A percentile compares a stretch with the other conserved stretches of the same genome.
Conservation (phyloP, 2,797 vertebrate species). For the Hylomyscus alleni region DNA sequence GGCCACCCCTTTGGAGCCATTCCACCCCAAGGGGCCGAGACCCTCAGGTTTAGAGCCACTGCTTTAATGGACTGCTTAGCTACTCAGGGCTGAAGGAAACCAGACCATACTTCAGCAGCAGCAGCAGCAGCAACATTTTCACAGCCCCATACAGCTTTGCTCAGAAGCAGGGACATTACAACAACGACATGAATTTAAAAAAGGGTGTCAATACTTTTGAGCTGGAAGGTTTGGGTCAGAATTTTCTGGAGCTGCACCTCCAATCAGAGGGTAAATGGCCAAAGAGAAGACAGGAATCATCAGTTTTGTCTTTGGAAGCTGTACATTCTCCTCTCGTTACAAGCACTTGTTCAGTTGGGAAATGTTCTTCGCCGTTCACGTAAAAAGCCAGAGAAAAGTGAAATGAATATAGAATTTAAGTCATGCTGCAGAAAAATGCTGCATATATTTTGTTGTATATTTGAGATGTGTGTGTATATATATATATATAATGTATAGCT, state of each 20-base stretch:
- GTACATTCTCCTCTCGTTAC: not conserved
- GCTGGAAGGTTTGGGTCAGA: not conserved
- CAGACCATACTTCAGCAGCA: not conserved
- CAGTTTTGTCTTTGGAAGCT: not conserved
- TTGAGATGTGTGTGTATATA: not conserved
- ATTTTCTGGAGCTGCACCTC: not conserved
- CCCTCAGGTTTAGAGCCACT: not conserved
- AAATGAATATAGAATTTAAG: not conserved
- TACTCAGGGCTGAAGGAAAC: not conserved
- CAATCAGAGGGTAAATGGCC: not conserved
- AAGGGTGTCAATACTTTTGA: not conserved
- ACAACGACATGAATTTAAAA: slow-evolving; percentile 7
- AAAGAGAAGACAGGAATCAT: not conserved
- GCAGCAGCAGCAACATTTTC: not conserved
- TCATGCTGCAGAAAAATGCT: not conserved
- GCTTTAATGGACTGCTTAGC: slow-evolving; percentile 2
- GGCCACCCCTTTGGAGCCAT: not conserved
- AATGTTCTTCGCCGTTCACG: not conserved
- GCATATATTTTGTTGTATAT: not conserved
- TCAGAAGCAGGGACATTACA: not conserved
- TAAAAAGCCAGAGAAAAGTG: slow-evolving; percentile 30
- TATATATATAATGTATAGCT: not conserved
- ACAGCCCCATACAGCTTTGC: not conserved
- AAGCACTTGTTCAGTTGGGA: not conserved
- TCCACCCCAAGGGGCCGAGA: not conserved